Base-by-base conservation (phyloP, 37 sponge, comb jelly and placozoan species). In the Axinella damicornis region DNA sequence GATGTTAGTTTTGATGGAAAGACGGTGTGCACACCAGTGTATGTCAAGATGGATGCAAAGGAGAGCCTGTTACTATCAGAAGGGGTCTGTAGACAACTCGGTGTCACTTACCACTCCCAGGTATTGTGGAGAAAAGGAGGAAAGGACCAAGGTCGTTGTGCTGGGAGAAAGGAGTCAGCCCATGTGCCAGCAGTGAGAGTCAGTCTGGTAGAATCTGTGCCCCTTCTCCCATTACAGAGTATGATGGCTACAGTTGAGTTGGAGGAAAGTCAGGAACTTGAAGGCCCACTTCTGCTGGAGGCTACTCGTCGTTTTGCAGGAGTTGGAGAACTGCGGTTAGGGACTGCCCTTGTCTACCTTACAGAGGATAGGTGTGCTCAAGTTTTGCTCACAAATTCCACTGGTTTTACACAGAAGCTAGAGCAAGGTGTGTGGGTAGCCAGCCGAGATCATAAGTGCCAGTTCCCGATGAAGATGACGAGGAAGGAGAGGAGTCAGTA, bases 1-100 rank as follows among this genome's bases (percentile, higher is more conserved):
- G 75, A 87, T 20, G 9, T 87, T 15, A 68, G 57, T 20, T 87
- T 87, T 54, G 53, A 72, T 6, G 53, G 53, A 9, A 11, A 72
- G 14, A 72, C 73, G 1, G 40, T 68, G 69, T 31, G 69, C 11
- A 68, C 88, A 0, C 65, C 82, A 24, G 53, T 74, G 35, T 87
- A 87, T 54, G 5, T 87, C n/a, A 87, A 87, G 82, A 76, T 78
- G 66, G 82, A 87, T 56, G 74, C 88, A 27, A 46, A 61, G 20
- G 75, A 80, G 20, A 74, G 71, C 19, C 57, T 87, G 36, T 54
- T 79, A 39, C 41, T 87, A 2, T 87, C 75, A 2, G 88, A 87
- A 58, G 88, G 88, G 39, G 88, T 87, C 28, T 87, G 88, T 55
- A 37, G 75, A 6, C 83, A 87, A 61, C 53, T 87, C 2, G 62